Base-by-base conservation (phyloP, 1,140 invertebrate genomes). In the Neelides sp. region DNA sequence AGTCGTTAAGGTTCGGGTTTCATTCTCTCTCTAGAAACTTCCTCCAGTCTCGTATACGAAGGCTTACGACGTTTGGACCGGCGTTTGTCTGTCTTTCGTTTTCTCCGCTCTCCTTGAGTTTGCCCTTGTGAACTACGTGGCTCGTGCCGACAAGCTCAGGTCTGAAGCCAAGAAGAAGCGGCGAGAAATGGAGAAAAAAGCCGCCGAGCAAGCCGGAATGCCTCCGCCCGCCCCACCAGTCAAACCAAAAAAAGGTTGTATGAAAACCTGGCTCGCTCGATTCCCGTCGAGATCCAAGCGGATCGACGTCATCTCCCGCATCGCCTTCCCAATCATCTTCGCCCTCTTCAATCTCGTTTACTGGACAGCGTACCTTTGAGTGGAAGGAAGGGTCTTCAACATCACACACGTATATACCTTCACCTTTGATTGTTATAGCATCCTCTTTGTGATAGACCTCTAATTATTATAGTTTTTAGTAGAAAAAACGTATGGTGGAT, bases 341-440 rank as follows among this genome's bases (percentile, higher is more conserved):
- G 84, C 87, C 54, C 74, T 92, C 64, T 93, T 93, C 78, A 94
- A 93, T 71, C 71, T 91, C 67, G 79, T 84, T 68, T 93, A 93
- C 72, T 95, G 90, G 90, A 85, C 81, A 58, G 87, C 83, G 49
- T 89, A 88, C 70, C 74, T 88, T n/a, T n/a, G n/a, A n/a, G n/a
- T n/a, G n/a, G 59, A n/a, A n/a, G n/a, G n/a, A n/a, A n/a, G n/a
- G n/a, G n/a, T n/a, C n/a, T n/a, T n/a, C n/a, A n/a, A n/a, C n/a
- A n/a, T n/a, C n/a, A n/a, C n/a, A n/a, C n/a, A n/a, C n/a, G n/a
- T n/a, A n/a, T n/a, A n/a, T n/a, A n/a, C n/a, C n/a, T n/a, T n/a
- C n/a, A n/a, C n/a, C n/a, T n/a, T n/a, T n/a, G n/a, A n/a, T n/a
- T n/a, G n/a, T n/a, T n/a, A n/a, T n/a, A n/a, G n/a, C n/a, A n/a